Percentiles rank a stretch among this genome's conserved stretches.
Conservation (phyloP, 1,140 invertebrate species). For the Solenopsis invicta region DNA sequence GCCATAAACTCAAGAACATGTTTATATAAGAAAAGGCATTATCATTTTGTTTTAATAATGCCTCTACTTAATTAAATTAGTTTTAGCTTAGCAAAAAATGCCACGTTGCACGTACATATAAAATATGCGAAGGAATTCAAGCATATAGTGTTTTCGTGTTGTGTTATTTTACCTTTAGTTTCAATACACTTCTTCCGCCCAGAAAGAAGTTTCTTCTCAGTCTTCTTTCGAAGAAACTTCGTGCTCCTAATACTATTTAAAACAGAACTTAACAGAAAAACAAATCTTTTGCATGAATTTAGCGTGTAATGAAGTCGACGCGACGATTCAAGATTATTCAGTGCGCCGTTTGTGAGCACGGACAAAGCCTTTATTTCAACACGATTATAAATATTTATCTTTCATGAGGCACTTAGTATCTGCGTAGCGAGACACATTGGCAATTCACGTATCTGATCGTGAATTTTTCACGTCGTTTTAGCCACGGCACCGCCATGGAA, state of each 20-base stretch:
- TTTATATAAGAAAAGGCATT: not conserved
- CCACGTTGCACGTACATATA: not conserved
- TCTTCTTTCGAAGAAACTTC: slow-evolving; percentile 12
- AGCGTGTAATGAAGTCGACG: slow-evolving; percentile 6
- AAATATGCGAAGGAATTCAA: not conserved
- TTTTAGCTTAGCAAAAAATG: not conserved
- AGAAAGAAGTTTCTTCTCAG: not conserved
- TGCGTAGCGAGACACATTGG: slow-evolving; percentile 33
- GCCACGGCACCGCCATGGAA: slow-evolving; percentile 31
- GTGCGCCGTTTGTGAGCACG: not conserved
- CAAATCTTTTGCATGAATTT: slow-evolving; percentile 17
- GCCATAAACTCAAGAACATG: slow-evolving; percentile 25
- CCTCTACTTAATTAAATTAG: slow-evolving; percentile 7
- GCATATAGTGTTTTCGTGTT: slow-evolving; percentile 1
- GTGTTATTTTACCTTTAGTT: not conserved
- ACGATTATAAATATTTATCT: slow-evolving; percentile 58
- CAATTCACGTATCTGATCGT: slow-evolving; percentile 15
- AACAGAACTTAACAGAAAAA: not conserved
- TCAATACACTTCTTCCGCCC: not conserved
- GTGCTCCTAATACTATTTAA: slow-evolving; percentile 16
- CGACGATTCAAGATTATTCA: slow-evolving; percentile 18
- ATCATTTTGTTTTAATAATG: not conserved
- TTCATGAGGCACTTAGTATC: slow-evolving; percentile 44
- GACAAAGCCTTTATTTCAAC: not conserved
- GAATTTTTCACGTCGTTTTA: slow-evolving; percentile 61